Evolutionary conservation across 2,113 vertebrate genomes (phyloP).

Genomic region (Chaetops frenatus): DNA sequence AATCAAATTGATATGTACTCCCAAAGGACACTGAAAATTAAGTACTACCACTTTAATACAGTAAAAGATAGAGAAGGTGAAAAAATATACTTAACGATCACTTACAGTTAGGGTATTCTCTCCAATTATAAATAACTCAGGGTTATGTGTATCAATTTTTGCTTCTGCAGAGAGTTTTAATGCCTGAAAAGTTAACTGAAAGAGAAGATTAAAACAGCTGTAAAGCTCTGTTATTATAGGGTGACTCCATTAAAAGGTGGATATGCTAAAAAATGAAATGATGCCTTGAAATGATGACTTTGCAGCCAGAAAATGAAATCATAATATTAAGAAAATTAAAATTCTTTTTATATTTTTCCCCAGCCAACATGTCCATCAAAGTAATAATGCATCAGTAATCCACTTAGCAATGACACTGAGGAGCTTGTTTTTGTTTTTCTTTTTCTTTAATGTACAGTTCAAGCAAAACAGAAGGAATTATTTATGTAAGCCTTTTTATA

Average conservation of each 20-base stretch:
- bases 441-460: neutral
- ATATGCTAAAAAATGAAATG: neutral
- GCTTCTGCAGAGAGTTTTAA: conserved; percentile 73
- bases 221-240: neutral
- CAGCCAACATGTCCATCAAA: neutral
- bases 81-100: neutral
- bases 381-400: neutral
- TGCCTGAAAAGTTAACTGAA: conserved; percentile 81
- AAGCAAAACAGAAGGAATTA: neutral
- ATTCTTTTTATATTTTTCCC: neutral
- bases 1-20: neutral
- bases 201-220: neutral
- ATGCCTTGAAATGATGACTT: neutral
- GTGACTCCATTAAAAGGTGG: neutral
- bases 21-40: neutral
- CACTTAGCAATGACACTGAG: neutral
- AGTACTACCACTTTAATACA: neutral
- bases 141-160: conserved; percentile 74
- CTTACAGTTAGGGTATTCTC: conserved; percentile 78
- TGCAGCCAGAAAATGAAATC: neutral
- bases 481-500: neutral
- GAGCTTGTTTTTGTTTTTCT: neutral
- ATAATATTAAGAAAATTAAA: neutral
- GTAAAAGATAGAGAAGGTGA: neutral
- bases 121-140: conserved; percentile 76